phyloP scores from a whole-genome alignment of 2,797 vertebrate genomes.

The Echeneis naucrates region DNA sequence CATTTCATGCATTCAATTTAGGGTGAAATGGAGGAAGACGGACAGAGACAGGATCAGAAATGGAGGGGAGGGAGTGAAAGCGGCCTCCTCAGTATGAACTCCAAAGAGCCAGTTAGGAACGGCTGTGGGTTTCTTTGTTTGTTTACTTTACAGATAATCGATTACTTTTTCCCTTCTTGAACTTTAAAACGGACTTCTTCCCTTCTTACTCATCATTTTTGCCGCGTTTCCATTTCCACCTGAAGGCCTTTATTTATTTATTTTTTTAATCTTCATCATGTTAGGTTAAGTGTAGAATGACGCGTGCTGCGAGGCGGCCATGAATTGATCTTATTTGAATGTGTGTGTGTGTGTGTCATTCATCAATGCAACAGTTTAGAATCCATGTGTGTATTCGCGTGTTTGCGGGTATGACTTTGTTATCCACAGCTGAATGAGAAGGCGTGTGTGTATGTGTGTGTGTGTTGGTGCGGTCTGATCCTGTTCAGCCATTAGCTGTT shows the following conservation, averaged over 20 bases:
- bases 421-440: neutral
- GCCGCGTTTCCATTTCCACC: neutral
- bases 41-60: conserved; percentile 10
- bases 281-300: neutral
- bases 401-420: neutral
- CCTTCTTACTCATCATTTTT: neutral
- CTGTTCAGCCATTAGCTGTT: neutral
- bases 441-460: too few species aligned
- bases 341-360: neutral
- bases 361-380: neutral
- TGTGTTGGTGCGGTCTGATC: neutral
- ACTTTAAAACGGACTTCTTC: neutral
- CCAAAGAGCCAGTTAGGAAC: conserved; percentile 14
- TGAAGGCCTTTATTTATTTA: too few species aligned
- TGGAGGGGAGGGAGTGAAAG: neutral
- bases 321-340: neutral
- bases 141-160: conserved; percentile 13
- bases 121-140: too few species aligned
- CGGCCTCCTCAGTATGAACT: neutral
- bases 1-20: conserved; percentile 42
- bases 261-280: neutral
- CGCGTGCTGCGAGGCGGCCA: neutral
- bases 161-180: conserved; percentile 1
- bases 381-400: neutral
- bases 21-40: neutral